Evolutionary conservation across 2,888 invertebrate species (phyloP), one percentile per base, ranked within the genome.

Genomic region (Nysson spinosus): DNA sequence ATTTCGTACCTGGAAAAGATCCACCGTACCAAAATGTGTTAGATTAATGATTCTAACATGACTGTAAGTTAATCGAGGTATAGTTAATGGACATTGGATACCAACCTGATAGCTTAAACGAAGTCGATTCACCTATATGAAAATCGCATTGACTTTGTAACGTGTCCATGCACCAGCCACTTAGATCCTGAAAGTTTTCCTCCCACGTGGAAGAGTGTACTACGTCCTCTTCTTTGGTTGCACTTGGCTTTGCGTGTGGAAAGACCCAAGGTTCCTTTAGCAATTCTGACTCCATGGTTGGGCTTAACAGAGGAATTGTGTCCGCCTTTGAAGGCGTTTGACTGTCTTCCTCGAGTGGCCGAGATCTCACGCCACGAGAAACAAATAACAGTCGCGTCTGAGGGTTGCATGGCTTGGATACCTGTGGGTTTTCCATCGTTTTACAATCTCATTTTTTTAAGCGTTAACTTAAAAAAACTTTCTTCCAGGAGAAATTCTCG

Each of bases 101-200:
- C 66, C 67, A 39, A 86, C 86, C 86, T 83, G 81, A 83, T 73
- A 81, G 65, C 72, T 80, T 80, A 69, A 69, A 63, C 60, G 65
- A 69, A 67, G 74, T 66, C 24, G 78, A 82, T 87, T 87, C 86
- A 87, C 85, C 87, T 85, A 75, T 78, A 81, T 69, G 85, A 85
- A 85, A 85, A 81, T 78, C 79, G 85, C 79, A 85, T 80, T 72
- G 83, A 70, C 69, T 75, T 74, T 80, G 81, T 69, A 79, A 82
- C 67, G 72, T 65, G 58, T 82, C 81, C 78, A 83, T 82, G 75
- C 91, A 91, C 90, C 89, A 92, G 78, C 88, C 88, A 83, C 89
- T 90, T 87, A 93, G 89, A 88, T 93, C 92, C 89, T 92, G 91
- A 89, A 92, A 93, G 88, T 91, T 90, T 88, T 93, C 93, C 90